Evolutionary conservation across 1,140 invertebrate species (phyloP).

Genomic region (Tetraneura akinire): DNA sequence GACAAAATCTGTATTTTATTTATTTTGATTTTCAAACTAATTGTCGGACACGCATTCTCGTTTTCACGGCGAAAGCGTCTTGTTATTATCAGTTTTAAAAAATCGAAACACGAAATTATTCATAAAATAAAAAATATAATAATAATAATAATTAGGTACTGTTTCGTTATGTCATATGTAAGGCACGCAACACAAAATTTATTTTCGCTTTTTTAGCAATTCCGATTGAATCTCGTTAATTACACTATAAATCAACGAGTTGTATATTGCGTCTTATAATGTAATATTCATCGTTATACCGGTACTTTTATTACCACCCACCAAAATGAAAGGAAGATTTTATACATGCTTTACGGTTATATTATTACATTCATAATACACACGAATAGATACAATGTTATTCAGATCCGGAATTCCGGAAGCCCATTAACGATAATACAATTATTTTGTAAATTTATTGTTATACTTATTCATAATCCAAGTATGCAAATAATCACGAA

Average conservation of each 20-base stretch:
- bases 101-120: conserved; percentile 27
- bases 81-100: conserved; percentile 22
- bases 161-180: conserved; percentile 7
- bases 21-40: neutral
- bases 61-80: conserved; percentile 18
- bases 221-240: neutral
- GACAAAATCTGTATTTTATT: neutral
- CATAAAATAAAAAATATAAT: neutral
- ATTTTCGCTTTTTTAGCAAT: conserved; percentile 24
- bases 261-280: neutral
- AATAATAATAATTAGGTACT: too few species aligned
- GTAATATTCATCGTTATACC: too few species aligned
- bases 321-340: conserved; percentile 6
- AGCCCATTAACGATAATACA: neutral
- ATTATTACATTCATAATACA: too few species aligned
- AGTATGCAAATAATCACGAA: too few species aligned
- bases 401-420: neutral
- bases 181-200: conserved; percentile 3
- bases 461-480: too few species aligned
- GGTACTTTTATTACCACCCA: too few species aligned
- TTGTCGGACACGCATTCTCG: conserved; percentile 29
- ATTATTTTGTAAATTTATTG: too few species aligned
- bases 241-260: neutral
- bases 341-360: neutral
- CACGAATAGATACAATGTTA: neutral